Conservation (phyloP, 2,888 invertebrate genomes). For the Ecdyonurus torrentis region DNA sequence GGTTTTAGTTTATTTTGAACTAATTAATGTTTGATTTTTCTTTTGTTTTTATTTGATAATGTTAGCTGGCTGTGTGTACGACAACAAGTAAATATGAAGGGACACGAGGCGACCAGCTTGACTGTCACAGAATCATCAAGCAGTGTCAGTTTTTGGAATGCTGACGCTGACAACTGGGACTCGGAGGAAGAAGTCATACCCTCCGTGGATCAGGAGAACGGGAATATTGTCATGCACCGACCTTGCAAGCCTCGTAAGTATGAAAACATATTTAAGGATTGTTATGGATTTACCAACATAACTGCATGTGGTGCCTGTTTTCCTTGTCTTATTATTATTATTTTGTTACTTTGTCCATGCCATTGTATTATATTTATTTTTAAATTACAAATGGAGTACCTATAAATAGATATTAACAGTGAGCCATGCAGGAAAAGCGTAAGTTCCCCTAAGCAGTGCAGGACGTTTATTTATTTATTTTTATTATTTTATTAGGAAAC, state of each 20-base stretch:
- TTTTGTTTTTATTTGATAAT: slow-evolving; percentile 12
- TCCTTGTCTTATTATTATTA: too few relatives aligned
- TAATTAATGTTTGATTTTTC: neutral
- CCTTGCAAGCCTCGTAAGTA: neutral
- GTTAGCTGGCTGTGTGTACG: slow-evolving; percentile 60
- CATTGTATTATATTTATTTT: too few relatives aligned
- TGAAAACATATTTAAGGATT: too few relatives aligned
- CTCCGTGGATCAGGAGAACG: slow-evolving; percentile 44
- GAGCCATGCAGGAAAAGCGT: too few relatives aligned
- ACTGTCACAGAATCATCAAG: slow-evolving; percentile 23
- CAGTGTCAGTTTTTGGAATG: slow-evolving; percentile 46
- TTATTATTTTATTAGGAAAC: too few relatives aligned
- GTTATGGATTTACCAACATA: too few relatives aligned
- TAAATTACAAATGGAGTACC: too few relatives aligned
- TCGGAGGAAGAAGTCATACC: slow-evolving; percentile 3
- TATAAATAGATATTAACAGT: too few relatives aligned
- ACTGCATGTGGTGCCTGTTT: too few relatives aligned
- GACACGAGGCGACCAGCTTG: slow-evolving; percentile 9
- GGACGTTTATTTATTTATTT: too few relatives aligned
- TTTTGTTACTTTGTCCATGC: too few relatives aligned
- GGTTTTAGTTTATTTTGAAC: neutral
- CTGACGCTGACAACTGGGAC: slow-evolving; percentile 59
- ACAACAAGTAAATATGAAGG: slow-evolving; percentile 34
- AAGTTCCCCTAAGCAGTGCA: too few relatives aligned
- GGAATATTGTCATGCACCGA: slow-evolving; percentile 39